Conservation (phyloP, 2,888 invertebrate species). For the Pycnomerus fuliginosus region DNA sequence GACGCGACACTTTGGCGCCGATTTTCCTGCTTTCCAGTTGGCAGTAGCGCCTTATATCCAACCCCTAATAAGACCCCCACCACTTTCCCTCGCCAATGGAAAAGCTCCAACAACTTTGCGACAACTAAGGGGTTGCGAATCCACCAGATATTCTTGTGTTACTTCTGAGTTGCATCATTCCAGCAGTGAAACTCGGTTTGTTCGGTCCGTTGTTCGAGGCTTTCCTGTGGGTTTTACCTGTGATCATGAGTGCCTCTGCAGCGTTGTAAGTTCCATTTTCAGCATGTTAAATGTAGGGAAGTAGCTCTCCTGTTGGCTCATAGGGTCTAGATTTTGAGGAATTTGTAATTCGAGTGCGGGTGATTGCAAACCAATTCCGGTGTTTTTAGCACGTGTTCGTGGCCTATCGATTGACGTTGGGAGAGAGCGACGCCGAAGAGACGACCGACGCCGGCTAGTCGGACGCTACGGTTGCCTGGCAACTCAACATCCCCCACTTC, state of each 20-base stretch:
- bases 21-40: constrained; percentile 30
- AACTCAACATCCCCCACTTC: constrained; percentile 50
- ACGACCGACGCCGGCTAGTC: constrained; percentile 47
- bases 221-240: constrained; percentile 1
- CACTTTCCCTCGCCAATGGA: constrained; percentile 24
- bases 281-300: too few species aligned
- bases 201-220: constrained; percentile 24
- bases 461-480: constrained; percentile 49
- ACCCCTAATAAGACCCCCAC: constrained; percentile 14
- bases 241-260: not conserved
- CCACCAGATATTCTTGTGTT: constrained; percentile 25
- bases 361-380: constrained; percentile 14
- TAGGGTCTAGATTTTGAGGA: too few species aligned
- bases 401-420: constrained; percentile 40
- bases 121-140: constrained; percentile 26
- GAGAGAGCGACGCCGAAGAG: constrained; percentile 51
- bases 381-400: constrained; percentile 26
- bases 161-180: constrained; percentile 40
- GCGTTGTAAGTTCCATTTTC: too few species aligned
- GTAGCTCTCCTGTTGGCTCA: too few species aligned
- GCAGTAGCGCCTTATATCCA: constrained; percentile 21
- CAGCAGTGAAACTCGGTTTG: constrained; percentile 35
- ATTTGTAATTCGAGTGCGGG: too few species aligned
- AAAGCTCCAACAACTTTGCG: constrained; percentile 11
- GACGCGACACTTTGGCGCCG: constrained; percentile 53